phyloP scores from a whole-genome alignment of 2,797 vertebrate species.

The Lagodon rhomboides region DNA sequence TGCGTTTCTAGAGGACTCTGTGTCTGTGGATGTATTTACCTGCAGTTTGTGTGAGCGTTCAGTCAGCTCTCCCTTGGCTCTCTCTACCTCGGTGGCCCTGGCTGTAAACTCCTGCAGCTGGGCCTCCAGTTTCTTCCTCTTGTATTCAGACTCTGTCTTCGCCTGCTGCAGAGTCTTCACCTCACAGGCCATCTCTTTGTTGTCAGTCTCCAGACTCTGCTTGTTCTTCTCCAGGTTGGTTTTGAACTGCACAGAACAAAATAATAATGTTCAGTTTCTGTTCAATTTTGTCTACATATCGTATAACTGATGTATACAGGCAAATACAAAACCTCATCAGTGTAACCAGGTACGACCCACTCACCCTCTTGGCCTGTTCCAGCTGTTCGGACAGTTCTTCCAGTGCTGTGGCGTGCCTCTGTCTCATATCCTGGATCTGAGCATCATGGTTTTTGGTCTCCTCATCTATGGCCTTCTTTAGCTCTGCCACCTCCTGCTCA shows the following conservation, averaged over 20 bases:
- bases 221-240: conserved; percentile 97
- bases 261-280: background rate
- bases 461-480: conserved; percentile 97
- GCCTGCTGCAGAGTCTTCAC: conserved; percentile 95
- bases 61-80: conserved; percentile 88
- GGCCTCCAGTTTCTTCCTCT: conserved; percentile 94
- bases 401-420: conserved; percentile 90
- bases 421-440: conserved; percentile 97
- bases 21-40: conserved; percentile 61
- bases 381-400: conserved; percentile 97
- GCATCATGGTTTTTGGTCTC: conserved; percentile 95
- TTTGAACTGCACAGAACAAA: conserved; percentile 87
- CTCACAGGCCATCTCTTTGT: conserved; percentile 93
- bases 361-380: conserved; percentile 96
- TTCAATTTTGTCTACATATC: background rate
- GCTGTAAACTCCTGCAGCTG: conserved; percentile 93
- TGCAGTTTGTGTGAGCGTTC: conserved; percentile 94
- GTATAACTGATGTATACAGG: background rate
- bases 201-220: conserved; percentile 93
- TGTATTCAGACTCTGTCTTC: conserved; percentile 93
- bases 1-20: background rate
- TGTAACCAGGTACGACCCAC: conserved; percentile 20
- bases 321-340: background rate
- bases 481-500: conserved; percentile 96
- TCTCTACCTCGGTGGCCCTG: conserved; percentile 91